Base-by-base conservation (phyloP, 2,888 invertebrate species). In the Trachelus troglodyta region DNA sequence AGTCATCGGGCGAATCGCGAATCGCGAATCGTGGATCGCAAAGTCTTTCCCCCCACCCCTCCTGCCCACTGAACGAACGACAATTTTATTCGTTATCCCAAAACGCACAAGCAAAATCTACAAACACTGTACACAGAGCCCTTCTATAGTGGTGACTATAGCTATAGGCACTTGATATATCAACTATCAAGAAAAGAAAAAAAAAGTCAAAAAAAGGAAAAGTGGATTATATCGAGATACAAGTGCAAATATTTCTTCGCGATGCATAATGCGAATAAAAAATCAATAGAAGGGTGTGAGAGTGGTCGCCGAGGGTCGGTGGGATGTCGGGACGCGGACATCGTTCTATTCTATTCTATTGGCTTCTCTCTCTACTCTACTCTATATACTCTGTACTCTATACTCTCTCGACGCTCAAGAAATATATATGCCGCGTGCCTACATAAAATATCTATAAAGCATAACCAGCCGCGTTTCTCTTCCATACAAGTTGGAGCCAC, bases 161-260 rank as follows among this genome's bases (percentile, higher is more conserved):
- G 23, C 2, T 40, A 40, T 4, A 15, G 40, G 1, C 56, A 56
- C 23, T 56, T 56, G 23, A 56, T 56, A 9, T 56, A 56, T 56
- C 6, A 56, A 6, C 6, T 56, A 56, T 56, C 15, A 23, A 23
- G 6, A 23, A 56, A 23, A 2, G 4, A 37, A 37, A 12, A 37
- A 69, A 12, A 31, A n/a, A 69, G 80, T 79, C 80, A 81, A 83
- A 79, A 81, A 79, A 81, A 80, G 79, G 75, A 78, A 80, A 79
- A 75, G 71, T 74, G 80, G 79, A 81, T 80, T 82, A 81, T 81
- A 81, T 83, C 81, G 80, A 23, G 79, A 80, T 81, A 81, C 80
- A 81, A 82, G 81, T 78, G 80, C 79, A 83, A 84, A 85, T 83
- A 85, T 84, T 85, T 85, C 81, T 81, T 79, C 79, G 75, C 76